Conservation (phyloP, 2,113 vertebrate species). For the Lathamus discolor region DNA sequence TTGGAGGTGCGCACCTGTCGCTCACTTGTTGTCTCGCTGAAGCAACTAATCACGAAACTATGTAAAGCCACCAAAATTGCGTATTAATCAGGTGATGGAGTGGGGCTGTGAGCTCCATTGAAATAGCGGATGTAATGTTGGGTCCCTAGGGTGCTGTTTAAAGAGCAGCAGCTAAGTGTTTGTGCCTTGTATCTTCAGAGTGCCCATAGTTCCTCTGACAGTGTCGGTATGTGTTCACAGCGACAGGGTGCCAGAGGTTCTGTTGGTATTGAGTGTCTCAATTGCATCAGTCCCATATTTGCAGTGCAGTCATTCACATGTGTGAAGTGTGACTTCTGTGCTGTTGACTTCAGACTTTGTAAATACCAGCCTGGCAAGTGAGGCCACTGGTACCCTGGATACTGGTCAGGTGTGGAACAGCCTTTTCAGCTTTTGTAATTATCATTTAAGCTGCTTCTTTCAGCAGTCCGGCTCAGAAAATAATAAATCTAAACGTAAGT, state of each 20-base stretch:
- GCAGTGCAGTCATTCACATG: fast-evolving
- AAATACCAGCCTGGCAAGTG: background rate
- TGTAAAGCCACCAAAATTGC: fast-evolving
- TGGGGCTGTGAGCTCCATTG: fast-evolving
- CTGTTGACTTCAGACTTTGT: background rate
- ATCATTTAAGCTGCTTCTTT: fast-evolving
- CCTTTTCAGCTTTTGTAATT: background rate
- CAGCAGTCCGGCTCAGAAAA: background rate
- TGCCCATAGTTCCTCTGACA: fast-evolving
- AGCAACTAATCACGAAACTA: background rate
- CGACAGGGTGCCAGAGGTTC: background rate
- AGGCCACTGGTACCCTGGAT: background rate
- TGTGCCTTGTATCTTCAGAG: fast-evolving
- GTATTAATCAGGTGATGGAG: fast-evolving
- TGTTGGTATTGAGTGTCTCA: background rate
- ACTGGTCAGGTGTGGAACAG: background rate
- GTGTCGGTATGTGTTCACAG: background rate
- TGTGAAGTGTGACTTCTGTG: background rate
- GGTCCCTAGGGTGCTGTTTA: fast-evolving
- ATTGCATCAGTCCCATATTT: fast-evolving
- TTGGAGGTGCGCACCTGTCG: background rate
- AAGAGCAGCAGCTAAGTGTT: background rate
- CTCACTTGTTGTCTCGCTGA: background rate
- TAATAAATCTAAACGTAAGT: background rate
- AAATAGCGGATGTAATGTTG: fast-evolving